Base-by-base conservation (phyloP, 92 coral and sea anemone genomes). In the Isaurus tuberculatus region DNA sequence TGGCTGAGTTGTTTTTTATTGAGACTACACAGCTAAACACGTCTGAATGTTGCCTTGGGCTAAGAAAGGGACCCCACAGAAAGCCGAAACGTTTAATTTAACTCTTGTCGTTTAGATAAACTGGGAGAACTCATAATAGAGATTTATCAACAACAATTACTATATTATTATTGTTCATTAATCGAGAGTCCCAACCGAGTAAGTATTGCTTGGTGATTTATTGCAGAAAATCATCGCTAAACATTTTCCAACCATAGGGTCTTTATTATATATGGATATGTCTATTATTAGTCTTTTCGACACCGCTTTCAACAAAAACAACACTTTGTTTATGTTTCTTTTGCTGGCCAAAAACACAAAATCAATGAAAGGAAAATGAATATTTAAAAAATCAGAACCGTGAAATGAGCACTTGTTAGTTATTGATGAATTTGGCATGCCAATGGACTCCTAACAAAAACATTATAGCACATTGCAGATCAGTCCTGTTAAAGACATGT, bases 81-180 rank as follows among this genome's bases (percentile, higher is more conserved):
- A 77, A 29, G 78, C 36, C 78, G 36, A 43, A 17, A 57, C 33
- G 51, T 77, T 60, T 33, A 77, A 77, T 77, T 77, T 57, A 58
- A 32, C n/a, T 34, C 31, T 53, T 77, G 31, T 36, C 82, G 82
- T 77, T 77, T 77, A 77, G 69, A 77, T 77, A 77, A 77, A 77
- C 82, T 77, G 36, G 58, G 51, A 77, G 22, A 77, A 37, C 19
- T 77, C 68, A 77, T 77, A 77, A 77, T 77, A 58, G 70, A 17
- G 82, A 77, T 25, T 77, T 77, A 57, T 77, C 82, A 77, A 77
- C 82, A 77, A 57, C 70, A 77, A 77, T 77, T 77, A 77, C 33
- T 31, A 19, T 27, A 28, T 40, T 77, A 64, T 58, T 77, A 34
- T 57, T 48, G 11, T 6, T 40, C 82, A 43, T 32, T 77, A 77